Percentiles rank a stretch among this genome's conserved stretches.
phyloP scores from a whole-genome alignment of 1,140 invertebrate genomes.

The Drosophila repletoides region DNA sequence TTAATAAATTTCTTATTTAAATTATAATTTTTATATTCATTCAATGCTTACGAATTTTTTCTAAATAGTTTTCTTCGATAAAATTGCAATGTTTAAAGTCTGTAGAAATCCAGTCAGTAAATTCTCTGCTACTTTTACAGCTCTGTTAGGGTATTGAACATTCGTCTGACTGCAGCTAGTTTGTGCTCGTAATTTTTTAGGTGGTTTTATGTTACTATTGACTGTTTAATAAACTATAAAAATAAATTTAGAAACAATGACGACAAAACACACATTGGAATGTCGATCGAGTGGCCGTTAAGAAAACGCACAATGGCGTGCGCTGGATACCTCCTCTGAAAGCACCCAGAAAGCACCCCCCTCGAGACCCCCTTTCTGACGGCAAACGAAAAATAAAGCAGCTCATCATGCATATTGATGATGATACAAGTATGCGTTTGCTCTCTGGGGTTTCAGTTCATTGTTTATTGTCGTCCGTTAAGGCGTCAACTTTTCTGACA shows the following conservation, averaged over 20 bases:
- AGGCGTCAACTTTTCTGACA: constrained; percentile 60
- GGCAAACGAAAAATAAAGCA: too few relatives aligned
- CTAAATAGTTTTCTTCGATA: too few relatives aligned
- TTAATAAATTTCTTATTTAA: too few relatives aligned
- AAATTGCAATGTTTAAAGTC: too few relatives aligned
- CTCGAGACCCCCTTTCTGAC: not conserved
- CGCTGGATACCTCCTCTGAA: constrained; percentile 24
- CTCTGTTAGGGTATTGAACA: constrained; percentile 1
- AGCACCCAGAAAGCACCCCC: constrained; percentile 3
- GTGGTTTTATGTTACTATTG: constrained; percentile 49
- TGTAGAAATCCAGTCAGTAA: too few relatives aligned
- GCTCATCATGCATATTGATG: constrained; percentile 77
- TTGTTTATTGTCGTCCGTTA: constrained; percentile 61
- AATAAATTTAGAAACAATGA: constrained; percentile 81
- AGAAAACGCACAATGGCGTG: constrained; percentile 66
- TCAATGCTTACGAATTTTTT: too few relatives aligned
- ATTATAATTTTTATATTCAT: too few relatives aligned
- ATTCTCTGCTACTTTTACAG: too few relatives aligned
- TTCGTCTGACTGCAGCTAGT: not conserved
- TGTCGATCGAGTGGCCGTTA: constrained; percentile 63
- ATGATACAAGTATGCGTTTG: constrained; percentile 40
- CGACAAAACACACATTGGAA: constrained; percentile 74
- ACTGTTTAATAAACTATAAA: constrained; percentile 80
- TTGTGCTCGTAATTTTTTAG: constrained; percentile 15
- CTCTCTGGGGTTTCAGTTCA: constrained; percentile 40